Evolutionary conservation across 2,113 vertebrate species (phyloP), one percentile per base, ranked within the genome.

Genomic region (Puntigrus tetrazona): DNA sequence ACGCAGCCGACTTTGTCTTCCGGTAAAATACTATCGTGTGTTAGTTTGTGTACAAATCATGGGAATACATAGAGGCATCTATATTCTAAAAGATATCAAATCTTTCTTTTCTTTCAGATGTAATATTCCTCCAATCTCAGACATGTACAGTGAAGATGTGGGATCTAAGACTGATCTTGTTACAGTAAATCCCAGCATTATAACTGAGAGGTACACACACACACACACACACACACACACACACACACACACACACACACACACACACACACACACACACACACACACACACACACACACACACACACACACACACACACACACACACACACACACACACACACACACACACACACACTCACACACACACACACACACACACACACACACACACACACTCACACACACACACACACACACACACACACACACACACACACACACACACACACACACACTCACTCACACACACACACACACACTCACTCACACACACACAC

Each of bases 111-210:
- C 85, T 81, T 36, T 36, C 89, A 99, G 98, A 87, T 99, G 98
- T 92, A 99, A 99, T 90, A 96, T 99, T 80, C 97, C 97, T 70
- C 98, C 98, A 41, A 96, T 99, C 89, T 97, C 95, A 65, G 95
- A 97, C 78, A 97, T 97, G 87, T 99, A 98, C 82, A 92, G 95
- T 0, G 88, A 36, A 22, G 98, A 99, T 0, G 98, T 99, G 76
- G 98, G 98, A 16, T 95, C 96, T 29, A 99, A 97, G 94, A 99
- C 98, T 0, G 96, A 98, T 0, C 93, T 99, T 0, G 98, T 99
- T 91, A 99, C 98, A 2, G 96, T 99, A 89, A 99, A 99, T 90
- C 98, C 98, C 29, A 99, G 98, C 89, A 99, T 99, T 86, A 98
- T 99, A 70, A 98, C 95, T 5, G 98, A 99, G 88, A 98, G 96